phyloP scores from a whole-genome alignment of 2,113 vertebrate genomes.

The Seriola quinqueradiata region DNA sequence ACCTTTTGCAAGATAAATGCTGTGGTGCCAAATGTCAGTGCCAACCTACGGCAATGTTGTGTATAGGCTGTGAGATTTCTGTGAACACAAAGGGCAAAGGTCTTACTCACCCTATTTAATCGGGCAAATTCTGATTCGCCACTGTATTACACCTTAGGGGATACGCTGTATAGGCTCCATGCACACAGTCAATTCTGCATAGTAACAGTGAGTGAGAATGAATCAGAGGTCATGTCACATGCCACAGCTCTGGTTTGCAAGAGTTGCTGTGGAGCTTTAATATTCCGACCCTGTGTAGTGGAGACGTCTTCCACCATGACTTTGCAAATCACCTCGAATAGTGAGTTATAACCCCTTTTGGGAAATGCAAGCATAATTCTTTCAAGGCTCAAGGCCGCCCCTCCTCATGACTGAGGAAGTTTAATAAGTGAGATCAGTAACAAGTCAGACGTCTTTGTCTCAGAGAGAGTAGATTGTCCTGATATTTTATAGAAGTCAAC shows the following conservation, averaged over 20 bases:
- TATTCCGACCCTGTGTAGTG: neutral
- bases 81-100: constrained; percentile 34
- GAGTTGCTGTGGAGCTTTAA: neutral
- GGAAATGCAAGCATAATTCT: no score
- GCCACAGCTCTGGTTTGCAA: neutral
- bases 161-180: neutral
- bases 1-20: constrained; percentile 79
- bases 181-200: constrained; percentile 26
- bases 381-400: no score
- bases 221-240: constrained; percentile 35
- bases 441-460: constrained; percentile 1
- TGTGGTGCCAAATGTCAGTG: constrained; percentile 74
- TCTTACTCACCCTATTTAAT: constrained; percentile 45
- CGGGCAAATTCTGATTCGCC: constrained; percentile 36
- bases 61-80: constrained; percentile 31
- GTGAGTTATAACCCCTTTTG: neutral
- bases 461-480: constrained; percentile 15
- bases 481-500: neutral
- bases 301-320: neutral
- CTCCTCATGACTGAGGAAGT: neutral
- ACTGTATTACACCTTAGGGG: constrained; percentile 30
- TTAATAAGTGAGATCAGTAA: constrained; percentile 13
- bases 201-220: constrained; percentile 43
- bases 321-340: constrained; percentile 6
- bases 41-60: constrained; percentile 49